phyloP scores from a whole-genome alignment of 2,888 invertebrate genomes.

The Chorisops tibialis region DNA sequence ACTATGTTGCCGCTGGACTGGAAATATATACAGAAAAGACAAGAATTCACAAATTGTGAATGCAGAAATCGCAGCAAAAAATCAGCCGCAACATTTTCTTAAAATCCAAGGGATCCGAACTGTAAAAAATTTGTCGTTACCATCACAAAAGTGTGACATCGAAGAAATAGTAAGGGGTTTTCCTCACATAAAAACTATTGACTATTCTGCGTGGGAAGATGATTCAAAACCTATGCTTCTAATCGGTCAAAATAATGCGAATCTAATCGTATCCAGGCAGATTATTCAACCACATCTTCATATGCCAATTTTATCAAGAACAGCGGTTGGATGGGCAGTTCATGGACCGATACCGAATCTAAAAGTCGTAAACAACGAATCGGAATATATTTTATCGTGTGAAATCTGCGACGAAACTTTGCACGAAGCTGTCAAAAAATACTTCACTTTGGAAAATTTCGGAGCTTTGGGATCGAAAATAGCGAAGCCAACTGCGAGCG shows the following conservation, averaged over 20 bases:
- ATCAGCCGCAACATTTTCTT: neutral
- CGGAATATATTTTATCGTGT: neutral
- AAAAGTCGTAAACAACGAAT: neutral
- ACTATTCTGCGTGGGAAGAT: neutral
- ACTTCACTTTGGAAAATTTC: neutral
- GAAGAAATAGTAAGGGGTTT: neutral
- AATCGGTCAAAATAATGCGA: neutral
- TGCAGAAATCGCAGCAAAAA: neutral
- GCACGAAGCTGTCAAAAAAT: neutral
- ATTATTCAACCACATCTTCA: neutral
- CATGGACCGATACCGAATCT: neutral
- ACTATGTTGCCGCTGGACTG: neutral
- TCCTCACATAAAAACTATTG: too few relatives aligned
- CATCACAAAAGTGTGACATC: neutral
- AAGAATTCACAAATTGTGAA: neutral
- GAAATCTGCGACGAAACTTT: neutral
- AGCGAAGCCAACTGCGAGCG: neutral
- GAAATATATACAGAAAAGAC: neutral
- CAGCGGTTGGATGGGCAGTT: neutral
- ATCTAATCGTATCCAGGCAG: neutral
- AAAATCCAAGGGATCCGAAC: neutral
- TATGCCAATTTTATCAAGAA: neutral
- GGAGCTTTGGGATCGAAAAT: neutral
- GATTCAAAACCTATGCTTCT: neutral
- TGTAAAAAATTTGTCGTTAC: neutral